Evolutionary conservation across 2,797 vertebrate genomes (phyloP).

Genomic region (Balearica regulorum): DNA sequence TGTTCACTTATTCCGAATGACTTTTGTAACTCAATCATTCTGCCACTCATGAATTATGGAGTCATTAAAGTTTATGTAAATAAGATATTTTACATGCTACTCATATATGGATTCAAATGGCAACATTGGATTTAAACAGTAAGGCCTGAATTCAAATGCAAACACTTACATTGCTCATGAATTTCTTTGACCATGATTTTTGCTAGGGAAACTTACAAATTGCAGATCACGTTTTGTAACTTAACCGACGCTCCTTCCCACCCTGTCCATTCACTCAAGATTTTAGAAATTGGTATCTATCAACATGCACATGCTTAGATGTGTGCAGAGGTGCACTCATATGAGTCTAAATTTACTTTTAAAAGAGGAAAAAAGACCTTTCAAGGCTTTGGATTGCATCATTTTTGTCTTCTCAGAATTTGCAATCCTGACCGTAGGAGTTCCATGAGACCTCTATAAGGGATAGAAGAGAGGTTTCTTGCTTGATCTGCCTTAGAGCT

Average conservation of each 20-base stretch:
- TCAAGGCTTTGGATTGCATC: background rate
- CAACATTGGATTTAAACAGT: background rate
- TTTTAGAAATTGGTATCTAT: background rate
- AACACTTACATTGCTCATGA: background rate
- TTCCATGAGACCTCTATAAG: background rate
- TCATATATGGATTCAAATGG: background rate
- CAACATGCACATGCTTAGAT: background rate
- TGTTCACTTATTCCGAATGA: conserved; percentile 6
- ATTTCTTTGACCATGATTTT: background rate
- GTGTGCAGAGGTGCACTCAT: background rate
- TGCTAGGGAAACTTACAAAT: background rate
- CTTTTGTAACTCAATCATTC: conserved; percentile 22
- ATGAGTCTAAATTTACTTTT: background rate
- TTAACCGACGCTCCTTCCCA: background rate
- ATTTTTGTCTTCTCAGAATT: background rate
- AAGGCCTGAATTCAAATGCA: background rate
- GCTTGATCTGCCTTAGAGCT: background rate
- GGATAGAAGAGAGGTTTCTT: background rate
- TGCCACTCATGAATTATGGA: background rate
- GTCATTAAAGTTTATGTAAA: background rate
- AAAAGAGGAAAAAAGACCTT: background rate
- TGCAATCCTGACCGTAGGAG: background rate
- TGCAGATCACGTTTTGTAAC: background rate
- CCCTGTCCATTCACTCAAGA: background rate
- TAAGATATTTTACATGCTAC: background rate